These are phyloP conservation scores for Acholoe squamosa DNA, from an alignment of 2,888 invertebrate genomes.

Conservation along the genomic window DNA sequence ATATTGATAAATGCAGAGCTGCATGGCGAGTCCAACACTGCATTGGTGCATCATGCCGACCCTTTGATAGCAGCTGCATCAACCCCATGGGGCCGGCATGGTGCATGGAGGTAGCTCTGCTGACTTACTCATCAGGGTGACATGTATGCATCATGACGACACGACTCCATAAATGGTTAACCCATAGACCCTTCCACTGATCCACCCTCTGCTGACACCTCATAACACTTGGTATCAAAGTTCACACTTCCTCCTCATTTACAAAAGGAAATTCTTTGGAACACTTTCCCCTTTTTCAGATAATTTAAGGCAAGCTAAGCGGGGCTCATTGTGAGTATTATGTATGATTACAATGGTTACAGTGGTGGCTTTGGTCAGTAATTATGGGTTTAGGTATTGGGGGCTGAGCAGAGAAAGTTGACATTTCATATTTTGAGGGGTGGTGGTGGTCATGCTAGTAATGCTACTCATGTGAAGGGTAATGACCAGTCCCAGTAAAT, in stretches of 20 bases:
- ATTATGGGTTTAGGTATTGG: slow-evolving; percentile 3
- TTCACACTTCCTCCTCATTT: background rate
- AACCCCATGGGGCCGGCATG: no score
- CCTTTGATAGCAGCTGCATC: no score
- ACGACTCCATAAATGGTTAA: background rate
- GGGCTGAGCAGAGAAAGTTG: background rate
- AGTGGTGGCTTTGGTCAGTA: background rate
- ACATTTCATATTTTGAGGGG: slow-evolving; percentile 2
- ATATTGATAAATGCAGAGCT: no score
- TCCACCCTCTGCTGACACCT: background rate
- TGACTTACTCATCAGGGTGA: no score
- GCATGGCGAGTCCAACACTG: no score
- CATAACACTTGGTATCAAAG: slow-evolving; percentile 39
- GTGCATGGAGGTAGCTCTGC: no score
- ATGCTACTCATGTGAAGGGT: slow-evolving; percentile 46
- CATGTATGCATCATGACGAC: no score
- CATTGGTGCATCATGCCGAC: no score
- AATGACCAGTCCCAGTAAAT: slow-evolving; percentile 45
- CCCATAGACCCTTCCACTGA: slow-evolving; percentile 20
- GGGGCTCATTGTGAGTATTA: background rate
- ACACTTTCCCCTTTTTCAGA: background rate
- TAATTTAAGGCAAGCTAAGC: background rate
- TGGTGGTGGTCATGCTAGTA: background rate
- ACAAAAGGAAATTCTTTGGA: background rate
- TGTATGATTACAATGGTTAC: slow-evolving; percentile 11